Evolutionary conservation across 2,113 vertebrate species (phyloP).

Genomic region (Choloepus hoffmanni): DNA sequence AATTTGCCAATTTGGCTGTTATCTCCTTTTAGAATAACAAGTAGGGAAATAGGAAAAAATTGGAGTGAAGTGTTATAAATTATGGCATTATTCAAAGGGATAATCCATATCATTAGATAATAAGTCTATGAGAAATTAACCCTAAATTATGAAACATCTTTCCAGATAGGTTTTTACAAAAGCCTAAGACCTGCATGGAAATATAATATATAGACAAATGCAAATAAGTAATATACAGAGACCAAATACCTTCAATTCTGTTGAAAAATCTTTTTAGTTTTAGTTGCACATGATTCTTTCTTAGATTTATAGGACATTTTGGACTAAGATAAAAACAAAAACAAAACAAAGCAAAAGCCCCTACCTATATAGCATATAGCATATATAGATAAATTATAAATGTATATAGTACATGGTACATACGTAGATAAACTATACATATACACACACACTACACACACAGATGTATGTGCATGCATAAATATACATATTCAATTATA

Average conservation of each 20-base stretch:
- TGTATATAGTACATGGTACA: neutral
- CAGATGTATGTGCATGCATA: neutral
- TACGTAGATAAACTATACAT: neutral
- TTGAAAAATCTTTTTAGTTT: constrained; percentile 22
- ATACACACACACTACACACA: neutral
- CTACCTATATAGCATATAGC: neutral
- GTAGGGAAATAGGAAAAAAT: constrained; percentile 37
- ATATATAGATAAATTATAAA: neutral
- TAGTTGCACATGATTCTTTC: neutral
- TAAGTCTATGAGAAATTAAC: constrained; percentile 30
- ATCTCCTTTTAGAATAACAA: constrained; percentile 43
- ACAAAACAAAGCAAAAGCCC: neutral
- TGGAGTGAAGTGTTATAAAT: constrained; percentile 44
- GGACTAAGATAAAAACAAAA: constrained; percentile 39
- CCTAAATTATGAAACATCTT: neutral
- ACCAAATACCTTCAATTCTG: neutral
- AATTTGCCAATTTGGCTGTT: constrained; percentile 56
- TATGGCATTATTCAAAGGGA: constrained; percentile 6
- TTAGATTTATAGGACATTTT: constrained; percentile 37
- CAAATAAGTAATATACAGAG: constrained; percentile 2
- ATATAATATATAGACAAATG: neutral
- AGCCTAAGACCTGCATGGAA: neutral
- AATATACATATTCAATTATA: too few relatives aligned
- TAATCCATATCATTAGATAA: constrained; percentile 23
- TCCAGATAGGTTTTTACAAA: constrained; percentile 26